phyloP scores from a whole-genome alignment of 2,888 invertebrate genomes.

The Capitulum mitella region DNA sequence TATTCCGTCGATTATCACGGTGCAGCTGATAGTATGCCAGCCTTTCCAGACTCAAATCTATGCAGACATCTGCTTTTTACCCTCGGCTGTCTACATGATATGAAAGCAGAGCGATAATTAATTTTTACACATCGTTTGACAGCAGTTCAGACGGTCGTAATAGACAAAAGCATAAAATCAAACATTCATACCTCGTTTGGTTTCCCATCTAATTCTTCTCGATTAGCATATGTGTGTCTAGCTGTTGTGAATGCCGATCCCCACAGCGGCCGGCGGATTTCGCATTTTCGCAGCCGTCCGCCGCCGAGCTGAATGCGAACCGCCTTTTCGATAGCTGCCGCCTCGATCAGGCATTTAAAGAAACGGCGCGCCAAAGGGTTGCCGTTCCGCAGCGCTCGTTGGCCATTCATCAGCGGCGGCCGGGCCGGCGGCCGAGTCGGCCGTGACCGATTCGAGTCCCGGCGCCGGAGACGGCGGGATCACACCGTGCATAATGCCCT shows the following conservation, averaged over 20 bases:
- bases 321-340: neutral
- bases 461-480: neutral
- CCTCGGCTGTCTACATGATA: neutral
- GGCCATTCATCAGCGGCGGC: neutral
- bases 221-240: neutral
- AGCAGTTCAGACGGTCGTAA: neutral
- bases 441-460: neutral
- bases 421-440: neutral
- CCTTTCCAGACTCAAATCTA: neutral
- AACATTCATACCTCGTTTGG: conserved; percentile 22
- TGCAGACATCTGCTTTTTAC: neutral
- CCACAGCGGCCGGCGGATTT: neutral
- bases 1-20: neutral
- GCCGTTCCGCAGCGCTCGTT: neutral
- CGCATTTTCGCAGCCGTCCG: neutral
- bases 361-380: neutral
- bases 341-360: conserved; percentile 7
- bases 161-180: conserved; percentile 24
- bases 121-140: conserved; percentile 17
- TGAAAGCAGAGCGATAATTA: conserved; percentile 20
- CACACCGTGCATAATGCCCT: conserved; percentile 3
- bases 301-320: neutral
- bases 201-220: neutral
- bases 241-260: neutral
- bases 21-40: neutral